These are phyloP conservation scores for Nibea coibor DNA, from an alignment of 2,113 vertebrate genomes.

Conservation along the genomic window DNA sequence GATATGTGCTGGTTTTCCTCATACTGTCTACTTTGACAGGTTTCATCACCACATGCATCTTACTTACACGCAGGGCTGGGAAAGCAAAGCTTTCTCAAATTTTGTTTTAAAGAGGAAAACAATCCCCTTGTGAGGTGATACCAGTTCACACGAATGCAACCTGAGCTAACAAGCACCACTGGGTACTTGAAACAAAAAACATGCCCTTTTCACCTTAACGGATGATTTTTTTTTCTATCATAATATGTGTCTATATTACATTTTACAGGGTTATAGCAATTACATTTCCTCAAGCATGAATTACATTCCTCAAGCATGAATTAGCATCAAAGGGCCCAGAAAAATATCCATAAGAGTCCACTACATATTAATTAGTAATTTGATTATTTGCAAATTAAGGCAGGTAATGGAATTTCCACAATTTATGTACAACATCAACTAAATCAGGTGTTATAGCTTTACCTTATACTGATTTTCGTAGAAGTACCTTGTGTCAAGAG, in stretches of 20 bases:
- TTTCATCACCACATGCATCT: neutral
- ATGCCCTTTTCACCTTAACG: neutral
- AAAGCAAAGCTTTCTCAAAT: conserved; percentile 6
- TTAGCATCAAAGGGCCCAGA: neutral
- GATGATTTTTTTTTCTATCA: neutral
- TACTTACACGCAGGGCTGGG: neutral
- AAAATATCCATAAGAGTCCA: neutral
- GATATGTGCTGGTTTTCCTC: neutral
- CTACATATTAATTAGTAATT: neutral
- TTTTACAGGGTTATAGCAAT: neutral
- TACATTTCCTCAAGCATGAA: neutral
- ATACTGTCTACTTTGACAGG: conserved; percentile 2
- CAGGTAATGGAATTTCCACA: neutral
- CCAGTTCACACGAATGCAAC: conserved; percentile 12
- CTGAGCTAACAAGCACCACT: conserved; percentile 14
- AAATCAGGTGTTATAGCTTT: neutral
- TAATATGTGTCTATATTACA: neutral
- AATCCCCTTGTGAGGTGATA: neutral
- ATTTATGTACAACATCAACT: too few relatives aligned
- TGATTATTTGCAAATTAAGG: neutral
- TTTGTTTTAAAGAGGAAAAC: conserved; percentile 48
- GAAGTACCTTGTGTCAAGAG: neutral
- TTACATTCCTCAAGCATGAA: neutral
- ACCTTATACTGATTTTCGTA: too few relatives aligned
- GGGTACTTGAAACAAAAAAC: conserved; percentile 29